Conservation (phyloP, 37 sponge, comb jelly and placozoan species). For the Chondrilla cf. caribensis region DNA sequence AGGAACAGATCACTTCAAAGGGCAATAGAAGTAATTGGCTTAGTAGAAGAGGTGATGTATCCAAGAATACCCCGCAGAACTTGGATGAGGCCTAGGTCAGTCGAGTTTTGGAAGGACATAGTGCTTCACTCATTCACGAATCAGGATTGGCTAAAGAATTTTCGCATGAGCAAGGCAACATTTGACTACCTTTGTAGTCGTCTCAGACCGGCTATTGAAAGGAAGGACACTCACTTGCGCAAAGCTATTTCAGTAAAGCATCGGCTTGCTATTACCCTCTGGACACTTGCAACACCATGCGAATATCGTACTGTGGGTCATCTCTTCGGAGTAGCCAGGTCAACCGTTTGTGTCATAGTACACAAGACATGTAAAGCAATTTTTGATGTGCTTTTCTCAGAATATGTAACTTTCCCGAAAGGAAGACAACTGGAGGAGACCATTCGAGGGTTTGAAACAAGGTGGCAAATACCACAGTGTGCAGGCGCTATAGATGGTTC, state of each 20-base stretch:
- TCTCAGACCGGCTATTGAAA: constrained; percentile 1
- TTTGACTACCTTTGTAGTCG: constrained; percentile 3
- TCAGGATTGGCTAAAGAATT: constrained; percentile 22
- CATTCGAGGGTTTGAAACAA: constrained; percentile 13
- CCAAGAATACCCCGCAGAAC: no score
- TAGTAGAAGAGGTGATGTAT: no score
- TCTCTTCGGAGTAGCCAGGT: constrained; percentile 17
- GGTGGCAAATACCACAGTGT: constrained; percentile 36
- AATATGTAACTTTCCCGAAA: background rate
- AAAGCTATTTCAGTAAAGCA: background rate
- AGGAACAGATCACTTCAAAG: no score
- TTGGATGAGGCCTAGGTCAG: background rate
- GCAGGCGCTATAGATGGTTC: constrained; percentile 41
- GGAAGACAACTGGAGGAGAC: background rate
- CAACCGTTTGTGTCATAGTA: constrained; percentile 6
- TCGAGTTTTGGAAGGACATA: constrained; percentile 4
- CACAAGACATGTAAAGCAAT: constrained; percentile 12
- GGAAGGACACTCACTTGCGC: background rate
- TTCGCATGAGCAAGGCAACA: background rate
- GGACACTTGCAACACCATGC: background rate
- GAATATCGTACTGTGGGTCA: constrained; percentile 19
- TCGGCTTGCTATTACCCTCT: constrained; percentile 13
- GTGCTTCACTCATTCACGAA: background rate
- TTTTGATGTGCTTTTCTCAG: background rate
- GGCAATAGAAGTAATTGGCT: no score